Evolutionary conservation across 2,113 vertebrate genomes (phyloP).

Genomic region (Fregetta grallaria): DNA sequence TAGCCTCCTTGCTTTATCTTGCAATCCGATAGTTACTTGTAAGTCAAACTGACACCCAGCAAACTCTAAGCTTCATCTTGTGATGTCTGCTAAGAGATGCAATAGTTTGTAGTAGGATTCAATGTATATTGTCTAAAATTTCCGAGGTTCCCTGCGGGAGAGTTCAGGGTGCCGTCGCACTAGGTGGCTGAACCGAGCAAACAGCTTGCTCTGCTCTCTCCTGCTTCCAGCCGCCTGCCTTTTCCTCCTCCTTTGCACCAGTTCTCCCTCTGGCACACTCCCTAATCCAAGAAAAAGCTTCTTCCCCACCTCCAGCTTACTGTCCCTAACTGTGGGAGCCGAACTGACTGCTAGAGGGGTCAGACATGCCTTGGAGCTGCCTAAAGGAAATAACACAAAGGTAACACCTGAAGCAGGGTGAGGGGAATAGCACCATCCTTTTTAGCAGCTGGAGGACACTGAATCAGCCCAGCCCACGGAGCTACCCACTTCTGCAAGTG

Average conservation of each 20-base stretch:
- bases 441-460: neutral
- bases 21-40: neutral
- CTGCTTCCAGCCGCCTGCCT: neutral
- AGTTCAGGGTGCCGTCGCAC: neutral
- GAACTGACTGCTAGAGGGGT: neutral
- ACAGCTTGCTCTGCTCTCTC: neutral
- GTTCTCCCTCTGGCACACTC: neutral
- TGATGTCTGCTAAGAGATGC: neutral
- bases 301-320: neutral
- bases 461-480: neutral
- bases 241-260: neutral
- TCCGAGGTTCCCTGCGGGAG: fast-evolving
- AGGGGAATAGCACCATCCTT: neutral
- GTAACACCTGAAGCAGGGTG: neutral
- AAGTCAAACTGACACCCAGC: neutral
- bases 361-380: neutral
- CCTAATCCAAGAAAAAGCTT: neutral
- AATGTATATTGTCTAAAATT: fast-evolving
- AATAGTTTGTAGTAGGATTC: neutral
- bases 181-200: neutral
- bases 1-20: neutral
- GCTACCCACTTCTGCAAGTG: neutral
- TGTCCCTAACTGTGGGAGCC: neutral
- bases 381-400: neutral
- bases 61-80: neutral